Percentiles rank a stretch among this genome's conserved stretches.
phyloP scores from a whole-genome alignment of 2,797 vertebrate genomes.

The Sus cebifrons region DNA sequence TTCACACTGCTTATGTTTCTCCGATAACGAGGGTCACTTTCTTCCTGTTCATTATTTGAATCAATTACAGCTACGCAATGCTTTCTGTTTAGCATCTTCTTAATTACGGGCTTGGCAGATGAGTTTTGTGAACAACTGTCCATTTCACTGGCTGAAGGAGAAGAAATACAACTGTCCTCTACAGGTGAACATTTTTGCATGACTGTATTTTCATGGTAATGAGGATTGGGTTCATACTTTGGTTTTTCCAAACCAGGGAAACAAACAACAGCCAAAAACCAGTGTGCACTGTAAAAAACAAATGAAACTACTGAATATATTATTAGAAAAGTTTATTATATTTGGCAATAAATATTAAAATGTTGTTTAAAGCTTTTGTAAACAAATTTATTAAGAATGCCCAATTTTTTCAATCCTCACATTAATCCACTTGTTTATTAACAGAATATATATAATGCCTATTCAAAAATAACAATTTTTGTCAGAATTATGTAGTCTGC shows the following conservation, averaged over 20 bases:
- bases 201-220: conserved; percentile 90
- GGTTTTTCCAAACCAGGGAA: conserved; percentile 96
- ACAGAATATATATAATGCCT: conserved; percentile 4
- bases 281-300: conserved; percentile 95
- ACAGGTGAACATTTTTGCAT: conserved; percentile 86
- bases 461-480: conserved; percentile 58
- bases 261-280: conserved; percentile 99
- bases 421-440: conserved; percentile 66
- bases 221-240: conserved; percentile 93
- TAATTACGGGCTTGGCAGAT: conserved; percentile 89
- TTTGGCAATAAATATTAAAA: conserved; percentile 68
- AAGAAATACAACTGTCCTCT: conserved; percentile 90
- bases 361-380: conserved; percentile 60
- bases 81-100: conserved; percentile 90
- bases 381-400: conserved; percentile 70
- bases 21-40: conserved; percentile 87
- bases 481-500: conserved; percentile 42
- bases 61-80: conserved; percentile 88
- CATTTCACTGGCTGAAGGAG: conserved; percentile 91
- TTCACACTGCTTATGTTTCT: conserved; percentile 88
- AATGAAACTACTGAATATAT: conserved; percentile 69
- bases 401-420: conserved; percentile 15
- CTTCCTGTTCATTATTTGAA: conserved; percentile 88
- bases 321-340: conserved; percentile 50
- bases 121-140: conserved; percentile 89